Conservation (phyloP, 2,113 vertebrate genomes). For the pig (Sus scrofa) region DNA sequence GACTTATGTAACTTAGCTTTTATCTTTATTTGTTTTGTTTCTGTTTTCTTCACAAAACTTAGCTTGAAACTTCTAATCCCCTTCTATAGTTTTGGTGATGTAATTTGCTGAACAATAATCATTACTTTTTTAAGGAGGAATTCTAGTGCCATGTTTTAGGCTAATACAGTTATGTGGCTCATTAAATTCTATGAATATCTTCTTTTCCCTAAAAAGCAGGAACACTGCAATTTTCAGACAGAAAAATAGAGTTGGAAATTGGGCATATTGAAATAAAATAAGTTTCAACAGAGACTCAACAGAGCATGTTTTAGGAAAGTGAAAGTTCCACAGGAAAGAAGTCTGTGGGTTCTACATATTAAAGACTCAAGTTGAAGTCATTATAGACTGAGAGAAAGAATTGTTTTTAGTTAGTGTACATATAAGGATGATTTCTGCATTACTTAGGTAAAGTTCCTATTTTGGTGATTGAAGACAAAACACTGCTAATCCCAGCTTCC, state of each 20-base stretch:
- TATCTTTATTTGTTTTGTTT: background rate
- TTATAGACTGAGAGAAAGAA: background rate
- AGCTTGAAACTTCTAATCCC: background rate
- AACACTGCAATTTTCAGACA: background rate
- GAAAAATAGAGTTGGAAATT: background rate
- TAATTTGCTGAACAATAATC: constrained; percentile 1
- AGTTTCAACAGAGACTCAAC: background rate
- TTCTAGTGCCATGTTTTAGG: background rate
- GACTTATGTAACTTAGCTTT: background rate
- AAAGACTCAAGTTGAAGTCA: background rate
- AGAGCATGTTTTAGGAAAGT: constrained; percentile 26
- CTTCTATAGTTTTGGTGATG: background rate
- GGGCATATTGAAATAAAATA: background rate
- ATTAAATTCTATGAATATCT: background rate
- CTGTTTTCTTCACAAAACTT: background rate
- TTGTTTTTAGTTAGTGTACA: background rate
- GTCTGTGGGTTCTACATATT: background rate
- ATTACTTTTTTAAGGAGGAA: background rate
- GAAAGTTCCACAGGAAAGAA: background rate
- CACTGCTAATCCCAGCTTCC: background rate
- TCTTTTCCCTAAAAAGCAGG: background rate
- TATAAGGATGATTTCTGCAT: background rate
- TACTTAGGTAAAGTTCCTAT: background rate
- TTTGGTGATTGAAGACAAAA: constrained; percentile 4
- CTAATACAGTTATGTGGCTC: constrained; percentile 11